Evolutionary conservation across 2,113 vertebrate species (phyloP).

Genomic region (Solea senegalensis): DNA sequence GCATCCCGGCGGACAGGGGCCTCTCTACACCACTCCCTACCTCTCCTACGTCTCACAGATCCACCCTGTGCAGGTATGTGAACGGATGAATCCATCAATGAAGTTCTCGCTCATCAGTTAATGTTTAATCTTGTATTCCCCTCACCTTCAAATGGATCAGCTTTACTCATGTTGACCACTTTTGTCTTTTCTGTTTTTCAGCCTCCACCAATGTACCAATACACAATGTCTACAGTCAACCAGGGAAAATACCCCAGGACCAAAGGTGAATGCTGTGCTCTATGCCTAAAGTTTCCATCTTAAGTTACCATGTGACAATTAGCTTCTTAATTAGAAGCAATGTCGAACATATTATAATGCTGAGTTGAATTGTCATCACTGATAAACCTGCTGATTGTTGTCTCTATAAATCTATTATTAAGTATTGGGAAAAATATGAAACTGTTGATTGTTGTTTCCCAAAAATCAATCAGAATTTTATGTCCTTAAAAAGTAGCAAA

Average conservation of each 20-base stretch:
- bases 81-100: neutral
- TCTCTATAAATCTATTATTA: too few species aligned
- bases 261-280: slow-evolving; percentile 80
- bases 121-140: neutral
- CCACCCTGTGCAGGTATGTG: slow-evolving; percentile 84
- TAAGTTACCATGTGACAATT: too few species aligned
- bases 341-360: too few species aligned
- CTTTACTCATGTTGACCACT: neutral
- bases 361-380: too few species aligned
- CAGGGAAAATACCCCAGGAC: slow-evolving; percentile 89
- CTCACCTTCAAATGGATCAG: neutral
- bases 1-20: slow-evolving; percentile 84
- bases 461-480: too few species aligned
- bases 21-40: slow-evolving; percentile 74
- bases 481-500: too few species aligned
- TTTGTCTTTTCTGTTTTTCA: slow-evolving; percentile 51
- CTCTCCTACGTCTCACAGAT: slow-evolving; percentile 84
- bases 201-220: slow-evolving; percentile 90
- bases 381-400: too few species aligned
- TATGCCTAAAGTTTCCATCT: neutral
- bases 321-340: too few species aligned
- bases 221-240: slow-evolving; percentile 87
- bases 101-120: too few species aligned
- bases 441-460: too few species aligned
- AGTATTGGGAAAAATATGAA: too few species aligned